Evolutionary conservation across 1,140 invertebrate genomes (phyloP).

Genomic region (Rhopalosiphum maidis): DNA sequence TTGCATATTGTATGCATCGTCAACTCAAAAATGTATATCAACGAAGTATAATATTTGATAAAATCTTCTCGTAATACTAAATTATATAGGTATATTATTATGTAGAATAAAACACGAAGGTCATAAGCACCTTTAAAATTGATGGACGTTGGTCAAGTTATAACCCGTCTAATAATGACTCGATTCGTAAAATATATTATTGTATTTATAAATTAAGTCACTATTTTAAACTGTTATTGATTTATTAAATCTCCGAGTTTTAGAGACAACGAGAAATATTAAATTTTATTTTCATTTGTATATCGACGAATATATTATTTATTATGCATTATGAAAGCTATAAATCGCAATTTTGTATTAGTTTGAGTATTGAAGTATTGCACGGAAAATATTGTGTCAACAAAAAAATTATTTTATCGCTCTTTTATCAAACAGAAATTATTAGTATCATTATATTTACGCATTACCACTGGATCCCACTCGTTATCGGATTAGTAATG

Average conservation of each 20-base stretch:
- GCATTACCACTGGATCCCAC: background rate
- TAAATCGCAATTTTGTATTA: background rate
- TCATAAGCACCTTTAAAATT: background rate
- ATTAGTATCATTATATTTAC: background rate
- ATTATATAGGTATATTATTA: background rate
- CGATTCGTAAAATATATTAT: background rate
- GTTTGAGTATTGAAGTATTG: background rate
- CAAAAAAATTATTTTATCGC: background rate
- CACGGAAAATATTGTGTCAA: background rate
- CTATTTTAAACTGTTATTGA: background rate
- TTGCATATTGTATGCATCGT: too few species aligned
- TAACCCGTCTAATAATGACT: background rate
- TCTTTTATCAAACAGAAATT: background rate
- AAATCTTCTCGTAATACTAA: background rate
- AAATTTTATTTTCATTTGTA: background rate
- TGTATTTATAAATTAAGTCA: background rate
- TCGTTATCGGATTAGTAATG: background rate
- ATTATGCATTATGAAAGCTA: background rate
- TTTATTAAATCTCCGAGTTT: background rate
- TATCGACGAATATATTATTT: background rate
- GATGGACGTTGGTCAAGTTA: background rate
- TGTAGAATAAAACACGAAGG: background rate
- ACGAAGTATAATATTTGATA: background rate
- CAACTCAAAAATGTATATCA: background rate
- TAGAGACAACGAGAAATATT: background rate